These are phyloP conservation scores for Belonocnema kinseyi DNA, from an alignment of 1,140 invertebrate genomes.

Conservation along the genomic window DNA sequence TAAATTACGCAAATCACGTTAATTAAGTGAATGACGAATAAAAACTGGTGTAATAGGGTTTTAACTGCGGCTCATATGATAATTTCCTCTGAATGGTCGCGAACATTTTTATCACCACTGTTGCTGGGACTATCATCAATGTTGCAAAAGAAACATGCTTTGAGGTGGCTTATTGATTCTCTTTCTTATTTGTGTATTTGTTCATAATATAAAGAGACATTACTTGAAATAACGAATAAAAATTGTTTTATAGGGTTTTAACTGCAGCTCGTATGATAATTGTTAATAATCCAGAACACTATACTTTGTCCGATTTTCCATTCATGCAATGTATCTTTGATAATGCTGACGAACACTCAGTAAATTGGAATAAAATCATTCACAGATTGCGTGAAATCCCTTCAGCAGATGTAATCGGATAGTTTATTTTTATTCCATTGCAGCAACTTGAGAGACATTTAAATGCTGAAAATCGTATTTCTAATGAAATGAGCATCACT, in stretches of 20 bases:
- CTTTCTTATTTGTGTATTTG: constrained; percentile 46
- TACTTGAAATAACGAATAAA: too few species aligned
- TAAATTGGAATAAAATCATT: too few species aligned
- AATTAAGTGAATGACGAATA: neutral
- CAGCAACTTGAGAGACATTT: too few species aligned
- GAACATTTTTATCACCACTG: constrained; percentile 51
- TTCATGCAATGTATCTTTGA: constrained; percentile 47
- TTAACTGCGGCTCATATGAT: constrained; percentile 45
- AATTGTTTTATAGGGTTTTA: too few species aligned
- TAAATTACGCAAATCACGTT: neutral
- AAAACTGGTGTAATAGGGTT: constrained; percentile 34
- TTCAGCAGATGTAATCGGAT: too few species aligned
- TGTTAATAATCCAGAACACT: too few species aligned
- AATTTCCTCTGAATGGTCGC: constrained; percentile 47
- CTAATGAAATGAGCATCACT: too few species aligned
- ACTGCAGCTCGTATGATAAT: too few species aligned
- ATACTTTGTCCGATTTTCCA: too few species aligned
- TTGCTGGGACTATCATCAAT: neutral
- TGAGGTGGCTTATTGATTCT: constrained; percentile 42
- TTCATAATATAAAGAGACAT: constrained; percentile 43
- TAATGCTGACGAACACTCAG: constrained; percentile 48
- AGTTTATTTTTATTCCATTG: too few species aligned
- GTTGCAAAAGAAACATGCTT: constrained; percentile 45
- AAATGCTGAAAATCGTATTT: too few species aligned
- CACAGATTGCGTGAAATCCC: too few species aligned